Percentiles rank a stretch among this genome's conserved stretches.
Evolutionary conservation across 2,888 invertebrate species (phyloP).

Genomic region (Andricus curvator): DNA sequence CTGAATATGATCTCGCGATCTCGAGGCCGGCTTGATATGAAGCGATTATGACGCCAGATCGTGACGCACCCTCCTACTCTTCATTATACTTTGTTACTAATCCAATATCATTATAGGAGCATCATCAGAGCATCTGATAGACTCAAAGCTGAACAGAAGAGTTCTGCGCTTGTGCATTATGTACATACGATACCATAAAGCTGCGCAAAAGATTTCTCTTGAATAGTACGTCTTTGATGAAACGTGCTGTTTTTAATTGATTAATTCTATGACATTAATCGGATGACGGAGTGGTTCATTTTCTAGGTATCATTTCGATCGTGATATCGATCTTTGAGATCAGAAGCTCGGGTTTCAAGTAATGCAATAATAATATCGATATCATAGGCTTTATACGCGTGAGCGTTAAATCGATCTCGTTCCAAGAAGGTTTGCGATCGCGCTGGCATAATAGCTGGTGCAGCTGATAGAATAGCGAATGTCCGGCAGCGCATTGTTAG

Average conservation of each 20-base stretch:
- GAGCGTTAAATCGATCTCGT: conserved; percentile 37
- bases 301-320: not conserved
- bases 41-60: conserved; percentile 28
- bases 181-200: not conserved
- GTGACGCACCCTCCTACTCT: conserved; percentile 30
- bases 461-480: conserved; percentile 38
- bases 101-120: not conserved
- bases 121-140: not conserved
- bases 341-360: conserved; percentile 37
- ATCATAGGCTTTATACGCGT: conserved; percentile 29
- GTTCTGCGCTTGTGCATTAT: not conserved
- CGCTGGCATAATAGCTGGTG: conserved; percentile 34
- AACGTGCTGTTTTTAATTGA: not conserved
- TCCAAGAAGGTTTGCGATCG: conserved; percentile 35
- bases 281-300: not conserved
- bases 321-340: conserved; percentile 16
- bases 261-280: conserved; percentile 1
- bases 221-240: not conserved
- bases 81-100: conserved; percentile 29
- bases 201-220: not conserved
- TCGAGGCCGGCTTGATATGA: conserved; percentile 26
- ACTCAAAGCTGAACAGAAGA: not conserved
- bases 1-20: conserved; percentile 25
- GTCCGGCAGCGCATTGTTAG: conserved; percentile 62
- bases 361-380: conserved; percentile 30